These are phyloP conservation scores for Gnathonemus longibarbis DNA, from an alignment of 2,113 vertebrate species.

Conservation along the genomic window DNA sequence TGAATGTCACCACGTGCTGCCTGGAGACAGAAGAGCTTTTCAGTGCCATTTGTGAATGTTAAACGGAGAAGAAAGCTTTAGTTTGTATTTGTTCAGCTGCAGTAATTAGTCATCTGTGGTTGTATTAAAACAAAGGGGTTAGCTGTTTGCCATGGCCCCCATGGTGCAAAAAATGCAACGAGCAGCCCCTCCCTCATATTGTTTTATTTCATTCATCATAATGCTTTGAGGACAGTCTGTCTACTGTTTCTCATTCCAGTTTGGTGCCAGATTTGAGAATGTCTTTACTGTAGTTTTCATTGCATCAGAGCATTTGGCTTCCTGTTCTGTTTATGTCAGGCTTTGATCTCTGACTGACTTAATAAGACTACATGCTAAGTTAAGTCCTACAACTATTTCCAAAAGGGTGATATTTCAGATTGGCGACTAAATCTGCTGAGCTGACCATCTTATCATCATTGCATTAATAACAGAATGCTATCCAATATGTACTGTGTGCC, in stretches of 20 bases:
- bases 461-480: not conserved
- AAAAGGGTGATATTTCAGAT: not conserved
- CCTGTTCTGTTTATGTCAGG: not conserved
- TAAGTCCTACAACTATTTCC: not conserved
- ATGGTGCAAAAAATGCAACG: not conserved
- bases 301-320: not conserved
- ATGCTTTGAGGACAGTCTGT: not conserved
- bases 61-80: not conserved
- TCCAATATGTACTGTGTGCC: not conserved
- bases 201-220: not conserved
- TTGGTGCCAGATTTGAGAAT: not conserved
- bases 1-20: not conserved
- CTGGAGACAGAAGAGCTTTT: not conserved
- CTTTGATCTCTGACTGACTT: conserved; percentile 11
- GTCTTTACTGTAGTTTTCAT: not conserved
- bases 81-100: conserved; percentile 11
- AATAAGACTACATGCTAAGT: conserved; percentile 9
- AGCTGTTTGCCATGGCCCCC: not conserved
- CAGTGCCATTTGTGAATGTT: not conserved
- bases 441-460: not conserved
- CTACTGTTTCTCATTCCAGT: not conserved
- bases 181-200: not conserved
- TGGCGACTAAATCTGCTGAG: not conserved
- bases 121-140: not conserved
- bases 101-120: not conserved